Evolutionary conservation across 23 tunicate species (phyloP).

Genomic region (Clavelina lepadiformis): DNA sequence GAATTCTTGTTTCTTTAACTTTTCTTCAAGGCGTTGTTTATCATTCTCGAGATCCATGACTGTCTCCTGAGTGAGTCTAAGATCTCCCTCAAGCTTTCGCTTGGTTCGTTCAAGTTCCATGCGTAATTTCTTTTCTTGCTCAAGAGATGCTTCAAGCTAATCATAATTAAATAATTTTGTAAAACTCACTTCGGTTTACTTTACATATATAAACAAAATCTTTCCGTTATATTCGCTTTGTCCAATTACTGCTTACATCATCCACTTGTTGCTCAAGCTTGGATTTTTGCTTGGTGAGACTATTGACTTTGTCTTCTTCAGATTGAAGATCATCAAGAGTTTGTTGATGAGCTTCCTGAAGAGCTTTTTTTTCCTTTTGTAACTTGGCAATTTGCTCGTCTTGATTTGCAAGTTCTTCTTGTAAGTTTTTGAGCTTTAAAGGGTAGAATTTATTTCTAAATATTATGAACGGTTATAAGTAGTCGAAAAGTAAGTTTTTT

Average conservation of each 20-base stretch:
- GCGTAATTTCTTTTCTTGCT: slow-evolving; percentile 93
- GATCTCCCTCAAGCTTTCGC: slow-evolving; percentile 90
- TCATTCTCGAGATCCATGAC: slow-evolving; percentile 92
- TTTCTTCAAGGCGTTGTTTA: slow-evolving; percentile 87
- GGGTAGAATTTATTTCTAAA: too few species aligned
- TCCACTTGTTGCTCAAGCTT: slow-evolving; percentile 98
- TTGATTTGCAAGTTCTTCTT: slow-evolving; percentile 86
- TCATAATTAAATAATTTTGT: neutral
- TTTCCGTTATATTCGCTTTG: too few species aligned
- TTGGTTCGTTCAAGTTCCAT: slow-evolving; percentile 89
- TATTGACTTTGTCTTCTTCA: slow-evolving; percentile 95
- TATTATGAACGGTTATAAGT: neutral
- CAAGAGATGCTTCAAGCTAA: slow-evolving; percentile 88
- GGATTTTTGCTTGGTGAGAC: slow-evolving; percentile 79
- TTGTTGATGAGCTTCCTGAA: slow-evolving; percentile 97
- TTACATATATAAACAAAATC: too few species aligned
- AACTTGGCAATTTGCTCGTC: slow-evolving; percentile 93
- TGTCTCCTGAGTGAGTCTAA: slow-evolving; percentile 79
- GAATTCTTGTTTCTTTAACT: slow-evolving; percentile 88
- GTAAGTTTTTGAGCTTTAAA: slow-evolving; percentile 73
- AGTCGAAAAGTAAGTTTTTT: neutral
- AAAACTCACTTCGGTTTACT: too few species aligned
- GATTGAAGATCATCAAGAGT: slow-evolving; percentile 94
- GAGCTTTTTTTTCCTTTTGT: slow-evolving; percentile 95
- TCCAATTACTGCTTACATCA: slow-evolving; percentile 57